phyloP scores from a whole-genome alignment of 2,888 invertebrate genomes.

The Drymonia ruficornis region DNA sequence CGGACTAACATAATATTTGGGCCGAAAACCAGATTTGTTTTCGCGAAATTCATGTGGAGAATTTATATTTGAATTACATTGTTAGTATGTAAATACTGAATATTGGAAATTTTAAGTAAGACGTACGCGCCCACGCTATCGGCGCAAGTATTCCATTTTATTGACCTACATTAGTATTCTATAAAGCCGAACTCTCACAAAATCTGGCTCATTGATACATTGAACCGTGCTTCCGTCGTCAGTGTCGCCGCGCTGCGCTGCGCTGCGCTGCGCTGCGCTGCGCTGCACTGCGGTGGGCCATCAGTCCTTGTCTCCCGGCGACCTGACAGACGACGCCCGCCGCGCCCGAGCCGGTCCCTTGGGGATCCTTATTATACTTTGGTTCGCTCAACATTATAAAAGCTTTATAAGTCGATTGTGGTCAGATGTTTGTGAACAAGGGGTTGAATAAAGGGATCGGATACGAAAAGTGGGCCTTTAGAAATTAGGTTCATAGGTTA shows the following conservation, averaged over 20 bases:
- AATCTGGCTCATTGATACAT: neutral
- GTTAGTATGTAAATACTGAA: conserved; percentile 1
- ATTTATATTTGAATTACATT: too few species aligned
- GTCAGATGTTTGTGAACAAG: conserved; percentile 7
- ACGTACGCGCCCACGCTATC: too few species aligned
- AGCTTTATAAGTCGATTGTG: conserved; percentile 20
- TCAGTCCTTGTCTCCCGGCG: conserved; percentile 30
- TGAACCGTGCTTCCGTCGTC: conserved; percentile 14
- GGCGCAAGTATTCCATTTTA: too few species aligned
- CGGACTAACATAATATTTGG: conserved; percentile 10
- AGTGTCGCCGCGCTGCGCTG: conserved; percentile 15
- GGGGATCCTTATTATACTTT: conserved; percentile 34
- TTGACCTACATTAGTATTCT: neutral
- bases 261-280: conserved; percentile 6
- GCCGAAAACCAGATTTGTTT: too few species aligned
- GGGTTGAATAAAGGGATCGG: neutral
- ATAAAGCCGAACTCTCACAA: neutral
- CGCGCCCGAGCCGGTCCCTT: conserved; percentile 12
- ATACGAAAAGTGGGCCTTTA: neutral
- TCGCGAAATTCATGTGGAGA: too few species aligned
- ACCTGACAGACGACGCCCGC: conserved; percentile 18
- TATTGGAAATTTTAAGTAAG: neutral
- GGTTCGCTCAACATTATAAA: conserved; percentile 24
- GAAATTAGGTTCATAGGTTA: too few species aligned
- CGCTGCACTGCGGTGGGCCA: conserved; percentile 14